A percentile compares a stretch with the other conserved stretches of the same genome.
Conservation (phyloP, 2,797 vertebrate species). For the Hyperoplus immaculatus region DNA sequence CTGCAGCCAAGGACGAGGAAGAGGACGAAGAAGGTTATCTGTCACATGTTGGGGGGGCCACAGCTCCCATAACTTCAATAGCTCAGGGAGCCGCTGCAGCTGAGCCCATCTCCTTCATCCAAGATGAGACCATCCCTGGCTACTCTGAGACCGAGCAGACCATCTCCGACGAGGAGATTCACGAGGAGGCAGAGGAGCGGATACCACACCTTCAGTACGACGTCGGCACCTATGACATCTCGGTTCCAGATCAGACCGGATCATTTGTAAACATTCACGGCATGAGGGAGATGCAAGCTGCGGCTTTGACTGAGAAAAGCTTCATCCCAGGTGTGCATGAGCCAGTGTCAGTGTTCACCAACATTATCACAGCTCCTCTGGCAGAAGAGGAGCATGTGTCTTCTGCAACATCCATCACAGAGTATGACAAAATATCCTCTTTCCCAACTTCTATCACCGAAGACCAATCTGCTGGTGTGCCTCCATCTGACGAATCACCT, state of each 20-base stretch:
- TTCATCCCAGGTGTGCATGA: constrained; percentile 86
- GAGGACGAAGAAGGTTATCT: constrained; percentile 80
- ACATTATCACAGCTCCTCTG: constrained; percentile 95
- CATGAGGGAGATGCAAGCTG: constrained; percentile 86
- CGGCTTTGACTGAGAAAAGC: constrained; percentile 84
- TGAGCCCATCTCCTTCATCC: constrained; percentile 93
- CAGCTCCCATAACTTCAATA: constrained; percentile 76
- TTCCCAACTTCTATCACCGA: constrained; percentile 96
- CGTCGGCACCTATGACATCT: constrained; percentile 89
- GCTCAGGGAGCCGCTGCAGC: constrained; percentile 82
- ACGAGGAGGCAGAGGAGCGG: constrained; percentile 95
- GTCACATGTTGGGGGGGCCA: constrained; percentile 77
- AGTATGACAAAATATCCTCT: constrained; percentile 96
- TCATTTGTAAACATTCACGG: constrained; percentile 90
- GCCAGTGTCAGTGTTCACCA: constrained; percentile 91
- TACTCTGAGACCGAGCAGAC: constrained; percentile 99
- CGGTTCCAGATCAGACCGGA: constrained; percentile 90
- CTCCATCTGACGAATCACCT: constrained; percentile 91
- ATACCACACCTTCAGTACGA: constrained; percentile 93
- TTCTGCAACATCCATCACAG: constrained; percentile 97
- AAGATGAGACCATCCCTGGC: constrained; percentile 97
- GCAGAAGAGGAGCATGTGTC: constrained; percentile 98
- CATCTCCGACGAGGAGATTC: constrained; percentile 99
- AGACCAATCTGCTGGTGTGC: constrained; percentile 92
- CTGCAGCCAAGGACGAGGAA: constrained; percentile 67